These are phyloP conservation scores for Dicrostonyx torquatus DNA, from an alignment of 2,797 vertebrate genomes.

Conservation along the genomic window DNA sequence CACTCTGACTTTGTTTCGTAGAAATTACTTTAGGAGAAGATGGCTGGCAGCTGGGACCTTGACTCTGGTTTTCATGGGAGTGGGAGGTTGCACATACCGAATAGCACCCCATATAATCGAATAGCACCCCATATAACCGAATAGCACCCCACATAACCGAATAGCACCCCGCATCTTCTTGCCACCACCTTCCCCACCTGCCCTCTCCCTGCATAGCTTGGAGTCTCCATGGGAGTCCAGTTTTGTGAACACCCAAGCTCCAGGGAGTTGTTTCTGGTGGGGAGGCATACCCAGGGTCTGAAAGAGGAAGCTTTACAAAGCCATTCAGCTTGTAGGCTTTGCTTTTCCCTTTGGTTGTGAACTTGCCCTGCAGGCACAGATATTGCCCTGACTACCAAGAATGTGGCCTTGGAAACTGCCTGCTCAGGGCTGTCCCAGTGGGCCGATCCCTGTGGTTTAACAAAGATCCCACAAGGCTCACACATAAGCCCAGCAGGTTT, in stretches of 20 bases:
- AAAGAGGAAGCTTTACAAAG: background rate
- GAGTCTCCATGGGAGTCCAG: background rate
- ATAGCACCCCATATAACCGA: background rate
- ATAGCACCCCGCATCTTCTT: background rate
- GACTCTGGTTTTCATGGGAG: background rate
- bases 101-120: background rate
- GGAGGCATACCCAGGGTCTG: background rate
- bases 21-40: background rate
- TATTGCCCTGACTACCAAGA: background rate
- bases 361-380: background rate
- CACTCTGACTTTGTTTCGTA: conserved; percentile 9
- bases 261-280: background rate
- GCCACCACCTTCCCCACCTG: background rate
- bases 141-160: background rate
- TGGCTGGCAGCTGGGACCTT: background rate
- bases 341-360: background rate
- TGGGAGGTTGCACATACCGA: background rate
- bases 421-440: too few species aligned
- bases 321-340: background rate
- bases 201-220: background rate
- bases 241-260: background rate
- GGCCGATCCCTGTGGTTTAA: background rate
- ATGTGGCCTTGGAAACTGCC: background rate
- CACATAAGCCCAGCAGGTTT: background rate
- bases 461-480: background rate